A percentile compares a stretch with the other conserved stretches of the same genome.
These are phyloP conservation scores for Polydrusus pterygomalis DNA, from an alignment of 2,888 invertebrate genomes.

Conservation along the genomic window DNA sequence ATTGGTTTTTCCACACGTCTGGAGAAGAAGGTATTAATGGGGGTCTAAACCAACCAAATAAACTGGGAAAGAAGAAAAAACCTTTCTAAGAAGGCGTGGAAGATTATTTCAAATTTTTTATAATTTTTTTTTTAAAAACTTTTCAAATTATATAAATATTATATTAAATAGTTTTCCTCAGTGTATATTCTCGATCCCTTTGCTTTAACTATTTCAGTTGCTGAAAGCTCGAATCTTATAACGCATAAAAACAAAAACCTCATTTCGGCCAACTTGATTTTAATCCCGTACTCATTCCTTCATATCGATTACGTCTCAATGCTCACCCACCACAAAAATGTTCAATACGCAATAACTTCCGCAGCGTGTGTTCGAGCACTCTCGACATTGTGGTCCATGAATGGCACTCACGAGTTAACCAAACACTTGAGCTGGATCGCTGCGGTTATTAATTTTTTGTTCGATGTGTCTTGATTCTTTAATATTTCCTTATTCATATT, in stretches of 20 bases:
- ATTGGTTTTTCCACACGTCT: too few species aligned
- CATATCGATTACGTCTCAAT: conserved; percentile 34
- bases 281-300: neutral
- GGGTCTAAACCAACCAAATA: too few species aligned
- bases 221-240: too few species aligned
- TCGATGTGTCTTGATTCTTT: conserved; percentile 41
- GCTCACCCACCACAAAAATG: conserved; percentile 33
- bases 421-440: conserved; percentile 53
- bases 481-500: conserved; percentile 32
- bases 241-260: neutral
- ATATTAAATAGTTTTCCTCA: too few species aligned
- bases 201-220: too few species aligned
- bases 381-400: conserved; percentile 49
- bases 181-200: too few species aligned
- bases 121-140: too few species aligned
- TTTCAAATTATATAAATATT: too few species aligned
- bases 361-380: conserved; percentile 56
- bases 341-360: conserved; percentile 53
- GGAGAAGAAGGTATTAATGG: too few species aligned
- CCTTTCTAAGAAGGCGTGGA: too few species aligned
- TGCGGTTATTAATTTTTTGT: conserved; percentile 55
- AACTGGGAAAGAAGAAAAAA: too few species aligned
- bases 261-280: neutral
- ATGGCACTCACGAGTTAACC: conserved; percentile 51
- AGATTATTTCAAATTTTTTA: too few species aligned